These are phyloP conservation scores for Drosophila ficusphila DNA, from an alignment of 1,140 invertebrate species.

Conservation along the genomic window DNA sequence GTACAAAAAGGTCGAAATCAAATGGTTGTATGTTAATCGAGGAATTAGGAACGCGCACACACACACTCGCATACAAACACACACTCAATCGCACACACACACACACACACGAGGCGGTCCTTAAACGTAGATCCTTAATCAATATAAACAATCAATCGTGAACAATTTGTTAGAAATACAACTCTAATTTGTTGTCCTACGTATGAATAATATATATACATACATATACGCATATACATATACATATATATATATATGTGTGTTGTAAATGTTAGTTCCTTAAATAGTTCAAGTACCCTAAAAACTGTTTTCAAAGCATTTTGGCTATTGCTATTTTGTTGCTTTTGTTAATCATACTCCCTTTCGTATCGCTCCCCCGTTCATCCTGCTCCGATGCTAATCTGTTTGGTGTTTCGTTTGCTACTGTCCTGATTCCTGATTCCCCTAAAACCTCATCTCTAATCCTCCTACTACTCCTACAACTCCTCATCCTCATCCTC, in stretches of 20 bases:
- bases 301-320: constrained; percentile 54
- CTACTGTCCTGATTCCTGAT: constrained; percentile 31
- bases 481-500: background rate
- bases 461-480: background rate
- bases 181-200: constrained; percentile 22
- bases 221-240: too few species aligned
- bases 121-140: constrained; percentile 8
- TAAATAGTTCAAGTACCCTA: constrained; percentile 27
- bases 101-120: background rate
- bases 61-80: background rate
- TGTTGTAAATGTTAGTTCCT: constrained; percentile 29
- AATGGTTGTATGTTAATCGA: background rate
- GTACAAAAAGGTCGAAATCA: constrained; percentile 5
- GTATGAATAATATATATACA: too few species aligned
- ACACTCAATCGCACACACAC: background rate
- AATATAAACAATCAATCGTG: constrained; percentile 24
- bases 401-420: constrained; percentile 34
- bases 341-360: constrained; percentile 38
- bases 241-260: constrained; percentile 13
- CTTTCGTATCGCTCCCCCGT: constrained; percentile 3
- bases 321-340: constrained; percentile 59
- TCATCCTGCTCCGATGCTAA: background rate
- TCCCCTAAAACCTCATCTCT: constrained; percentile 6
- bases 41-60: constrained; percentile 5
- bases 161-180: constrained; percentile 31